phyloP scores from a whole-genome alignment of 2,113 vertebrate species.

The Cepphus grylle region DNA sequence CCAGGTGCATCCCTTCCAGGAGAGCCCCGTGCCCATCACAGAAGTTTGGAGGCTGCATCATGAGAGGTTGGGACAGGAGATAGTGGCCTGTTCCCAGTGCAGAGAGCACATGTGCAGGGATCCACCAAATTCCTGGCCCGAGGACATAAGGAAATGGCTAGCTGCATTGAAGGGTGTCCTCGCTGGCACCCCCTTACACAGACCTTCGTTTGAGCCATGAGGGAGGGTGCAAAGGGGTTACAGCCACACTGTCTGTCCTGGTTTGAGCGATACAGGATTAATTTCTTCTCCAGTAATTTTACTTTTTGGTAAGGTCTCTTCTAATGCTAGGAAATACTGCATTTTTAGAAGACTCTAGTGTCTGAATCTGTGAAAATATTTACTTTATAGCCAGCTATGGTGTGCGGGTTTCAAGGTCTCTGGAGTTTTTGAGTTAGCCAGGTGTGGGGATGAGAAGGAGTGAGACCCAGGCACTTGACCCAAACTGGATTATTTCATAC shows the following conservation, averaged over 20 bases:
- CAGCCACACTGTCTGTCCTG: not conserved
- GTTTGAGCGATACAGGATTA: not conserved
- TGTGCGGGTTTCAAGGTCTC: not conserved
- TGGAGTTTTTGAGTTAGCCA: not conserved
- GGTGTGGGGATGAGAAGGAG: not conserved
- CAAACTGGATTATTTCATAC: not conserved
- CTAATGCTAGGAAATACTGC: not conserved
- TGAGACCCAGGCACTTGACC: not conserved
- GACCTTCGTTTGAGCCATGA: fast-evolving
- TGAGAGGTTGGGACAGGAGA: not conserved
- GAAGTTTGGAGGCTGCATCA: not conserved
- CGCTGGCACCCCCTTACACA: not conserved
- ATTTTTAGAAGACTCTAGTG: not conserved
- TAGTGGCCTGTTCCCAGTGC: not conserved
- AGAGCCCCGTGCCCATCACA: not conserved
- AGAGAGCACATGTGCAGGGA: not conserved
- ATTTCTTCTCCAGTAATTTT: not conserved
- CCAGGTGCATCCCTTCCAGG: not conserved
- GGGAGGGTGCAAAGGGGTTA: not conserved
- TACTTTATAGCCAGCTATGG: not conserved
- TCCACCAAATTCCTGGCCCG: not conserved
- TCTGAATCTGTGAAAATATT: not conserved
- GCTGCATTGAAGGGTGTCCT: not conserved
- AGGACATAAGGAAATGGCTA: not conserved
- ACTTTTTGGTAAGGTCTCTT: not conserved